These are phyloP conservation scores for Drosophila lini DNA, from an alignment of 1,140 invertebrate species.

Conservation along the genomic window DNA sequence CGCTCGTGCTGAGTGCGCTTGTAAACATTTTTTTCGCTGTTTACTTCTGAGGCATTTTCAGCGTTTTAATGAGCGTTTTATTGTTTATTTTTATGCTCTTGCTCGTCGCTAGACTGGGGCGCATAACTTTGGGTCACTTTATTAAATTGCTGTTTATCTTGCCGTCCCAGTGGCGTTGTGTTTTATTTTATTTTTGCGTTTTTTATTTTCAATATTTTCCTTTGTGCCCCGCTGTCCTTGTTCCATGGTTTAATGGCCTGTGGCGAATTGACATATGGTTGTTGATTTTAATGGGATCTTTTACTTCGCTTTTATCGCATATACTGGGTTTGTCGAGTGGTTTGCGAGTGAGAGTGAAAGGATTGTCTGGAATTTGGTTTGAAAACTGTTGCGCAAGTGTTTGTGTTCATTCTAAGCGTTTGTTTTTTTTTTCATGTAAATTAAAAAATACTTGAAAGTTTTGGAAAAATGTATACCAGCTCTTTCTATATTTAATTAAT, in stretches of 20 bases:
- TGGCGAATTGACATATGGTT: slow-evolving; percentile 65
- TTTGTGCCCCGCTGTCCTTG: neutral
- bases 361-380: neutral
- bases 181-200: slow-evolving; percentile 11
- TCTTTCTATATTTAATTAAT: too few relatives aligned
- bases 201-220: slow-evolving; percentile 39
- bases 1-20: slow-evolving; percentile 17
- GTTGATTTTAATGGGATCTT: slow-evolving; percentile 65
- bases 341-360: slow-evolving; percentile 18
- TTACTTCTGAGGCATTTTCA: slow-evolving; percentile 50
- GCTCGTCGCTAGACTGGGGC: slow-evolving; percentile 20
- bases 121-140: slow-evolving; percentile 65
- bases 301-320: slow-evolving; percentile 35
- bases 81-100: slow-evolving; percentile 70
- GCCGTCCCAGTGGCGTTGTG: slow-evolving; percentile 20
- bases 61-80: slow-evolving; percentile 58
- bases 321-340: neutral
- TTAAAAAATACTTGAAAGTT: neutral
- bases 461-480: neutral
- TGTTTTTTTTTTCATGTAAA: neutral
- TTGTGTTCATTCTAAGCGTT: neutral
- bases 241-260: slow-evolving; percentile 53
- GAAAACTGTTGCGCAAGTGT: slow-evolving; percentile 7
- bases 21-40: slow-evolving; percentile 35
- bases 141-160: slow-evolving; percentile 75